These are phyloP conservation scores for Harpalus rufipes DNA, from an alignment of 2,888 invertebrate genomes.

Conservation along the genomic window DNA sequence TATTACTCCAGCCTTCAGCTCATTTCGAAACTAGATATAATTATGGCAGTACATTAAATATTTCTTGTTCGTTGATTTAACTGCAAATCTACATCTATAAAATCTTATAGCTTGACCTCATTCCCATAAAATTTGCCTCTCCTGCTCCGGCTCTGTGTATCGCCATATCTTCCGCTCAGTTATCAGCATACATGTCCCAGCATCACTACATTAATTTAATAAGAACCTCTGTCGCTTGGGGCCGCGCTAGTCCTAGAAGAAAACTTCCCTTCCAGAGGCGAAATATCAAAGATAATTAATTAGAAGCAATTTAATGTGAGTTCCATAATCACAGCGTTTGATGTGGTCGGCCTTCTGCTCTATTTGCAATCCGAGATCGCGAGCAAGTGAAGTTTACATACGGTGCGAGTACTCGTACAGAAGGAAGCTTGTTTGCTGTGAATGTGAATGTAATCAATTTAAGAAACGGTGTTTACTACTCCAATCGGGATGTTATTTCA, in stretches of 20 bases:
- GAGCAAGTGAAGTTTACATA: neutral
- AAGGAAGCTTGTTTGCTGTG: neutral
- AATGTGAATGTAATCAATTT: slow-evolving; percentile 31
- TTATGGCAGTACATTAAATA: too few relatives aligned
- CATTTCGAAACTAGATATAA: too few relatives aligned
- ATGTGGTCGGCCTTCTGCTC: slow-evolving; percentile 47
- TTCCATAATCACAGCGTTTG: slow-evolving; percentile 53
- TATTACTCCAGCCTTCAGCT: too few relatives aligned
- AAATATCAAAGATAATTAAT: slow-evolving; percentile 60
- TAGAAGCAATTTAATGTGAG: slow-evolving; percentile 61
- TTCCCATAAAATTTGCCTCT: too few relatives aligned
- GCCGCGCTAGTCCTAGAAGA: neutral
- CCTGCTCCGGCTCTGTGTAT: neutral
- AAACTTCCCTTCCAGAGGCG: neutral
- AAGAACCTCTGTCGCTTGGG: slow-evolving; percentile 28
- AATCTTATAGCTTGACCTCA: too few relatives aligned
- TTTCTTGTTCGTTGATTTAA: too few relatives aligned
- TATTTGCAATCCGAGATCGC: slow-evolving; percentile 52
- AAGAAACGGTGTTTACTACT: neutral
- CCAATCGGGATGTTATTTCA: neutral
- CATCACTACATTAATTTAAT: slow-evolving; percentile 57
- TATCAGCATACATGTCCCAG: slow-evolving; percentile 18
- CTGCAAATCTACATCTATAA: too few relatives aligned
- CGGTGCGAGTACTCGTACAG: neutral
- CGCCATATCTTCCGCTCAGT: slow-evolving; percentile 24